Conservation (phyloP, 2,888 invertebrate species). For the Empis livida region DNA sequence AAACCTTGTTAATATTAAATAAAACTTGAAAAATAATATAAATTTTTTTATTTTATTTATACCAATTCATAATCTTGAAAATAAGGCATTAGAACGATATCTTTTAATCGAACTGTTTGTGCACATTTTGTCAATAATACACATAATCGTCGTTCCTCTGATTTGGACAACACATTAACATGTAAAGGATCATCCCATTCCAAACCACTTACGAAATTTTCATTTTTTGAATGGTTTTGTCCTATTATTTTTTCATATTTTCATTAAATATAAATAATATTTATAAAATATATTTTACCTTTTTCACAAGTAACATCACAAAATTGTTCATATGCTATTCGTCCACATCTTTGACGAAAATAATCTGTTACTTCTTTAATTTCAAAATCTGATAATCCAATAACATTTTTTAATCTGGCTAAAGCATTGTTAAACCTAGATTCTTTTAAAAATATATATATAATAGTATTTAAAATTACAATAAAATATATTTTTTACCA, state of each 20-base stretch:
- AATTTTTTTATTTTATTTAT: not conserved
- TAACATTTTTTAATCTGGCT: slow-evolving; percentile 48
- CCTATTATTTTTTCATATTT: too few species aligned
- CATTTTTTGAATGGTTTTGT: slow-evolving; percentile 38
- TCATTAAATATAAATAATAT: too few species aligned
- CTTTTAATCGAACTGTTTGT: slow-evolving; percentile 39
- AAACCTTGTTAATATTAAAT: slow-evolving; percentile 39
- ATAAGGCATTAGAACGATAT: slow-evolving; percentile 56
- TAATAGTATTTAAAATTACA: not conserved
- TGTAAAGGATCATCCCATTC: slow-evolving; percentile 61
- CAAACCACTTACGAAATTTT: slow-evolving; percentile 39
- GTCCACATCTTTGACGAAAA: slow-evolving; percentile 66
- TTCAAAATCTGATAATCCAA: slow-evolving; percentile 60
- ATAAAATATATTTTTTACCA: slow-evolving; percentile 29
- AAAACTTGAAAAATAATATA: not conserved
- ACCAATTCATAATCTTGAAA: slow-evolving; percentile 36
- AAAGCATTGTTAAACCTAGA: slow-evolving; percentile 59
- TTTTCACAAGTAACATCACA: slow-evolving; percentile 50
- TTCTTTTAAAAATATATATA: slow-evolving; percentile 37
- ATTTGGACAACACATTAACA: slow-evolving; percentile 47
- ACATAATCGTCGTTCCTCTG: slow-evolving; percentile 54
- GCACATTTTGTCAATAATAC: slow-evolving; percentile 63
- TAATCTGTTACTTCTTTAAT: slow-evolving; percentile 61
- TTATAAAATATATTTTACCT: too few species aligned
- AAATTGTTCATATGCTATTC: slow-evolving; percentile 61